These are phyloP conservation scores for Saxidomus purpurata DNA, from an alignment of 1,140 invertebrate species.

Conservation along the genomic window DNA sequence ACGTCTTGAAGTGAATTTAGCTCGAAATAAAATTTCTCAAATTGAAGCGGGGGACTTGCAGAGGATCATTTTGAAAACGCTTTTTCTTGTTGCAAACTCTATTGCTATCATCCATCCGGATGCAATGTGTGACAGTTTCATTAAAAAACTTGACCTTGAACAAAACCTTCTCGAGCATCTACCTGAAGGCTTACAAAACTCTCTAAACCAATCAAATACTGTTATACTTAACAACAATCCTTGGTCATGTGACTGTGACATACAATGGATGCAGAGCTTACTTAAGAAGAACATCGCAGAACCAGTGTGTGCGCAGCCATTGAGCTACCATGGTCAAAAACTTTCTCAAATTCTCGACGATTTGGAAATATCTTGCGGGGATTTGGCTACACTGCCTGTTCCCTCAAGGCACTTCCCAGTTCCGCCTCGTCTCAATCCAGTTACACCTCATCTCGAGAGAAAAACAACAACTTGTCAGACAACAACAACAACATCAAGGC, in stretches of 20 bases:
- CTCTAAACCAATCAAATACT: constrained; percentile 57
- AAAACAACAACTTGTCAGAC: constrained; percentile 31
- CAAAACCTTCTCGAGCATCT: constrained; percentile 70
- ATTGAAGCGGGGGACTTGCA: constrained; percentile 30
- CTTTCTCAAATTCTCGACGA: constrained; percentile 30
- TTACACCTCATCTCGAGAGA: constrained; percentile 19
- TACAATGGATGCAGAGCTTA: constrained; percentile 74
- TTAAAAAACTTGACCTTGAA: constrained; percentile 65
- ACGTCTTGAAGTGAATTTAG: constrained; percentile 44
- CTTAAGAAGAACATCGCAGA: constrained; percentile 36
- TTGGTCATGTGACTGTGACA: constrained; percentile 77
- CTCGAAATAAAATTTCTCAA: constrained; percentile 59
- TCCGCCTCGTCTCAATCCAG: constrained; percentile 27
- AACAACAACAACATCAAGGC: constrained; percentile 45
- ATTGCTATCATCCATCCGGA: constrained; percentile 65
- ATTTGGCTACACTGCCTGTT: constrained; percentile 9
- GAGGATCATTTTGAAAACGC: constrained; percentile 46
- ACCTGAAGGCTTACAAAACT: constrained; percentile 66
- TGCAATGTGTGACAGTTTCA: constrained; percentile 68
- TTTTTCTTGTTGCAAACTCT: constrained; percentile 68
- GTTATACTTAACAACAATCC: constrained; percentile 67
- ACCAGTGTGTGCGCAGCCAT: constrained; percentile 54
- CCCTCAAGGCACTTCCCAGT: constrained; percentile 3
- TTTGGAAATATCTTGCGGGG: constrained; percentile 9
- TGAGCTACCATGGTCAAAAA: constrained; percentile 35